Evolutionary conservation across 2,888 invertebrate genomes (phyloP), one percentile per base, ranked within the genome.

Genomic region (Amphipyra tragopoginis): DNA sequence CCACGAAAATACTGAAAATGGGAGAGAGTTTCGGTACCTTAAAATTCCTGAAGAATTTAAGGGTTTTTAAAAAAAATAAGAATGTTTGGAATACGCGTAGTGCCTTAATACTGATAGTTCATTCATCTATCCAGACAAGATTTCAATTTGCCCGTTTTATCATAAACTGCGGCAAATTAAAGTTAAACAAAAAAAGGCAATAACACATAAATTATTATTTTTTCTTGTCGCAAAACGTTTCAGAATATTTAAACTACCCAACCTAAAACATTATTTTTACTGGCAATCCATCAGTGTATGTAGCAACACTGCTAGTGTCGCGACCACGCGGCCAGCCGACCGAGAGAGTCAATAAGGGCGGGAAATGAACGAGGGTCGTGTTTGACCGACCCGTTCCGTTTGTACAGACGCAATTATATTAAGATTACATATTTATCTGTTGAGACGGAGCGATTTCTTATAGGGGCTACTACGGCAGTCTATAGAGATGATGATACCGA

Each of bases 361-460:
- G 80, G 75, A 80, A 81, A 80, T 80, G 84, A 82, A 81, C 81
- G 79, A 83, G 86, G 89, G 87, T 75, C 55, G 75, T 81, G 73
- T 75, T 75, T 70, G 80, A 79, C 70, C 83, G 81, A 75, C 78
- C 83, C 83, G 85, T 86, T 86, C 83, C 83, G 85, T 86, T 86
- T 86, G 89, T 86, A 70, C 79, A 87, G 85, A 86, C 86, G 86
- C 93, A 93, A 93, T 93, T 93, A 92, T 92, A 89, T 91, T 90
- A 92, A 93, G 93, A 93, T 93, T 93, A 93, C 91, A 90, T 92
- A 93, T 93, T 93, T 93, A 93, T 93, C 93, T 92, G 90, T 85
- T 83, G 85, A 89, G 87, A 87, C 85, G 86, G 86, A 88, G 85
- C 87, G 85, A 88, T 90, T 92, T 88, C 91, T 91, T 89, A 88